These are phyloP conservation scores for Timema cristinae DNA, from an alignment of 2,888 invertebrate species.

Conservation along the genomic window DNA sequence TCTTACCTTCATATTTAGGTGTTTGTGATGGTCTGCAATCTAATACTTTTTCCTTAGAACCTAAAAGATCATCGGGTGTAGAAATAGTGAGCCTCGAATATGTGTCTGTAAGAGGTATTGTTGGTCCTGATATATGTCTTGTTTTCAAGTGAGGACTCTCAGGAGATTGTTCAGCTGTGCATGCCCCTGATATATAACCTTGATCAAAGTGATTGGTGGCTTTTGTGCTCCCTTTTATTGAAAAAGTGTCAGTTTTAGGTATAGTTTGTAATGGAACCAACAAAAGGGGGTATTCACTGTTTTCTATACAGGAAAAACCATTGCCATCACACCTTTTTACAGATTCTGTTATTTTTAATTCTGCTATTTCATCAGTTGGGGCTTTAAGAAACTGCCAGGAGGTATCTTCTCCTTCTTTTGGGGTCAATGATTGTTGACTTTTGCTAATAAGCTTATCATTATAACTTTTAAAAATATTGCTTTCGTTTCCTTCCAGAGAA, in stretches of 20 bases:
- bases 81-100: constrained; percentile 10
- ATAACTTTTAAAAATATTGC: too few relatives aligned
- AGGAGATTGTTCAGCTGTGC: constrained; percentile 21
- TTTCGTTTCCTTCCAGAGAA: too few relatives aligned
- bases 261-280: too few relatives aligned
- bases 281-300: too few relatives aligned
- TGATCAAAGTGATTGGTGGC: constrained; percentile 18
- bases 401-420: constrained; percentile 25
- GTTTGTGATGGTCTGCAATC: neutral
- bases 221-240: neutral
- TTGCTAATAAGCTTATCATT: neutral
- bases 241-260: too few relatives aligned
- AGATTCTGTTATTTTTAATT: constrained; percentile 5
- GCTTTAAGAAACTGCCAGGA: constrained; percentile 26
- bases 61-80: constrained; percentile 16
- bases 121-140: neutral
- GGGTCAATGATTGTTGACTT: constrained; percentile 21
- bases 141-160: constrained; percentile 16
- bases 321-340: neutral
- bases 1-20: neutral
- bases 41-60: neutral
- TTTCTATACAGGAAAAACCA: too few relatives aligned
- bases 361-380: constrained; percentile 1
- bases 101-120: neutral
- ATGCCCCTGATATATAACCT: constrained; percentile 18